Base-by-base conservation (phyloP, 2,113 vertebrate species). In the Anguilla japonica region DNA sequence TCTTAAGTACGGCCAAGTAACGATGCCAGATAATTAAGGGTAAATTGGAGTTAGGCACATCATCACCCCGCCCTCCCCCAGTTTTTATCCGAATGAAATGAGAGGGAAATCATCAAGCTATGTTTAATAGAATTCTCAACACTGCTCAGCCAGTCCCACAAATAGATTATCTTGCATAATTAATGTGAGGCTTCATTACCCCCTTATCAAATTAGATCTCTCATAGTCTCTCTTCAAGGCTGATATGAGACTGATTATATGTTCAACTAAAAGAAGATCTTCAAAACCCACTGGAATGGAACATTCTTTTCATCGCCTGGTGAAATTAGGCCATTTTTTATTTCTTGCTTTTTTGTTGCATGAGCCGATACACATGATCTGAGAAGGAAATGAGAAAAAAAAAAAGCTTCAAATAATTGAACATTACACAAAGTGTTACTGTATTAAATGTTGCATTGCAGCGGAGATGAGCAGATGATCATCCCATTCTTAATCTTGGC, bases 71-170 rank as follows among this genome's bases (percentile, higher is more conserved):
- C 83, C 83, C 22, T 3, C 18, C 18, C 60, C 85, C 83, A 85
- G 82, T 83, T 87, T 91, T 89, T 91, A 92, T 92, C 91, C 88
- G 92, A 95, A 91, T 91, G 94, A 95, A 95, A 95, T 93, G 91
- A 67, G 91, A 95, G 93, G 71, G n/a, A 93, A 96, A 95, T 94
- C 95, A 95, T 91, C 93, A 93, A 94, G 91, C 95, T 94, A 94
- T 95, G 94, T 95, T 95, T 94, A 95, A 96, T 95, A 95, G 94
- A 95, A 95, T 93, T 95, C 94, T 94, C 94, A 95, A 95, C 95
- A 94, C 94, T 93, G 95, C 94, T 95, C 94, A 94, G 93, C 93
- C 94, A 94, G 91, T 95, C 93, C 92, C 93, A 93, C 94, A 92
- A 94, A 96, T 93, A 93, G 94, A 91, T 95, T 95, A 93, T 94